Conservation (phyloP, 1,140 invertebrate genomes). For the Plectus sambesii region DNA sequence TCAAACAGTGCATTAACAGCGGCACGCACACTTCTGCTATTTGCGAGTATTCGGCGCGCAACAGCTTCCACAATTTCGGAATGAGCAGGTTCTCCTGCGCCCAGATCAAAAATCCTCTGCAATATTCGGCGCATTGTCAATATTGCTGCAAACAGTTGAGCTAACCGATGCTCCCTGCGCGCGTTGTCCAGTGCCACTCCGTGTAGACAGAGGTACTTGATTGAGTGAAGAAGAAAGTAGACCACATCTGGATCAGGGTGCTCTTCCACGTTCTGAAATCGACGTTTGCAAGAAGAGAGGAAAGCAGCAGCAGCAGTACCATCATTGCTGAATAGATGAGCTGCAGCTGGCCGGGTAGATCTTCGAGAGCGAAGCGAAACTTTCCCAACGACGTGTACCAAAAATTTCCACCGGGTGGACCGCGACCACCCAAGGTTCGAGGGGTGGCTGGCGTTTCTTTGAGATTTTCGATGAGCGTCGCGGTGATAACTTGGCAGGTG, state of each 20-base stretch:
- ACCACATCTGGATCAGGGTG: constrained; percentile 71
- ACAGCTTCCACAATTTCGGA: constrained; percentile 84
- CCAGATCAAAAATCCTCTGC: constrained; percentile 86
- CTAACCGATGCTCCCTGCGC: constrained; percentile 62
- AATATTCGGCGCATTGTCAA: no score
- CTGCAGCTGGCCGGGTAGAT: constrained; percentile 78
- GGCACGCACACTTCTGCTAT: constrained; percentile 51
- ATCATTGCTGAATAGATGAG: constrained; percentile 77
- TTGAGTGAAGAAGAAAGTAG: constrained; percentile 78
- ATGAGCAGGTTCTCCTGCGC: constrained; percentile 90
- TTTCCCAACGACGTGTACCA: constrained; percentile 83
- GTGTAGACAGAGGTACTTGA: constrained; percentile 80
- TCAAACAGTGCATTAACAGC: constrained; percentile 81
- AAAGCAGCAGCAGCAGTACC: constrained; percentile 50
- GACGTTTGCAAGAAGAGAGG: not conserved
- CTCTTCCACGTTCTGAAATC: constrained; percentile 61
- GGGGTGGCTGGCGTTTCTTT: constrained; percentile 25
- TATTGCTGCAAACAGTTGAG: not conserved
- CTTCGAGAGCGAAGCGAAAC: constrained; percentile 77
- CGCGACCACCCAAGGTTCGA: constrained; percentile 11
- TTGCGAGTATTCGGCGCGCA: constrained; percentile 73
- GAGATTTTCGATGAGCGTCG: constrained; percentile 57
- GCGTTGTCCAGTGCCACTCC: constrained; percentile 79
- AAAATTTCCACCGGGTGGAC: constrained; percentile 52
- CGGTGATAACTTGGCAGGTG: constrained; percentile 57